phyloP scores from a whole-genome alignment of 2,797 vertebrate species.

The Emys orbicularis region DNA sequence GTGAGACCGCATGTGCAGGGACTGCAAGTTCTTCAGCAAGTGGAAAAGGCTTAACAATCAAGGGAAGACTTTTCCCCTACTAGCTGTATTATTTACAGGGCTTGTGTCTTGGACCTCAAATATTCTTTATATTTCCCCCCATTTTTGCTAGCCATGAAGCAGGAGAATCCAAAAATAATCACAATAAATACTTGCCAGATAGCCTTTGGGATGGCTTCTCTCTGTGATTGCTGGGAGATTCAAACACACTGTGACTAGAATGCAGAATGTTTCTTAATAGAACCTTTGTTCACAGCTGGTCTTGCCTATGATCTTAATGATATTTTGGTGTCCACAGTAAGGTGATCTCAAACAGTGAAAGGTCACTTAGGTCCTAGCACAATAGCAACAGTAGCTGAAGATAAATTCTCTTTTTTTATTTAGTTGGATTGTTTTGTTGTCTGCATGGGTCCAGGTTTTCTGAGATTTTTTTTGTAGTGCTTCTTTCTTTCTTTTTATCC shows the following conservation, averaged over 20 bases:
- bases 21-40: not conserved
- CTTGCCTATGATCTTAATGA: constrained; percentile 1
- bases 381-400: not conserved
- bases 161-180: not conserved
- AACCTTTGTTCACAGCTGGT: not conserved
- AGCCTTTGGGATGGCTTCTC: not conserved
- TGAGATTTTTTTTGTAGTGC: not conserved
- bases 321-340: constrained; percentile 5
- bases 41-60: not conserved
- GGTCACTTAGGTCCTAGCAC: not conserved
- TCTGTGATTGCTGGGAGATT: not conserved
- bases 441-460: not conserved
- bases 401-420: not conserved
- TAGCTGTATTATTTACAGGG: not conserved
- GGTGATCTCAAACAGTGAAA: not conserved
- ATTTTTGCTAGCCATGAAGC: not conserved
- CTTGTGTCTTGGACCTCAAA: not conserved
- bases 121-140: not conserved
- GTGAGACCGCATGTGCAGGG: not conserved
- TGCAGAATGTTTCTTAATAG: not conserved
- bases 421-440: not conserved
- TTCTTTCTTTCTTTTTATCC: not conserved
- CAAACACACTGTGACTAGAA: not conserved
- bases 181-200: not conserved
- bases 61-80: not conserved